Percentiles rank a stretch among this genome's conserved stretches.
These are phyloP conservation scores for Synanthedon formicaeformis DNA, from an alignment of 2,888 invertebrate genomes.

Conservation along the genomic window DNA sequence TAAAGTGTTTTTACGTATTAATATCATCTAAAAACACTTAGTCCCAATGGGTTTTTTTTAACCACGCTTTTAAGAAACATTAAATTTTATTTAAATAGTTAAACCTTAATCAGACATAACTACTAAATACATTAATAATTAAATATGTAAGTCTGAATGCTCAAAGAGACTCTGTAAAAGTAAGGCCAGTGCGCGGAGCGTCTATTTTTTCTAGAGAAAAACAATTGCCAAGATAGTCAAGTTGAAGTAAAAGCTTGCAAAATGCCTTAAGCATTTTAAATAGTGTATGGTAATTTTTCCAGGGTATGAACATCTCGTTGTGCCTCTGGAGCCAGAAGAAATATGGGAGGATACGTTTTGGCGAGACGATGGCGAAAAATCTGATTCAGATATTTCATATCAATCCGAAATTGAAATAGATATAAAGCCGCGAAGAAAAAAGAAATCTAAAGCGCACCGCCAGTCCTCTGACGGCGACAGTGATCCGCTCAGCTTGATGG, in stretches of 20 bases:
- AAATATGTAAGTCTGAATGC: no score
- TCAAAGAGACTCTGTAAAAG: no score
- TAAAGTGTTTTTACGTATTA: background rate
- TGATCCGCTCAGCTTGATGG: constrained; percentile 38
- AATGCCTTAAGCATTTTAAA: no score
- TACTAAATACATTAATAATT: no score
- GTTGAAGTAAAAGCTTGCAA: no score
- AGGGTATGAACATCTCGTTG: constrained; percentile 63
- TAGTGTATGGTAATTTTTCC: constrained; percentile 4
- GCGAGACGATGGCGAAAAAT: constrained; percentile 16
- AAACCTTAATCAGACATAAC: no score
- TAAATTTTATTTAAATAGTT: no score
- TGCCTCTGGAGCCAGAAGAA: constrained; percentile 43
- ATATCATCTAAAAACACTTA: background rate
- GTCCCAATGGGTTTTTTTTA: no score
- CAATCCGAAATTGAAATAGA: constrained; percentile 14
- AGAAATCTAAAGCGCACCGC: constrained; percentile 23
- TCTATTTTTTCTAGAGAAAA: no score
- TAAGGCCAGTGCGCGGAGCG: no score
- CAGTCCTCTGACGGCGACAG: constrained; percentile 27
- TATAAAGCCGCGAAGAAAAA: constrained; percentile 20
- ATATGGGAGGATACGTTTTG: constrained; percentile 32
- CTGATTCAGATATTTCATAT: constrained; percentile 24
- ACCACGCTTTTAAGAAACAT: no score
- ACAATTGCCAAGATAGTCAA: no score